Evolutionary conservation across 1,140 invertebrate genomes (phyloP), one percentile per base, ranked within the genome.

Genomic region (Venturia canescens): DNA sequence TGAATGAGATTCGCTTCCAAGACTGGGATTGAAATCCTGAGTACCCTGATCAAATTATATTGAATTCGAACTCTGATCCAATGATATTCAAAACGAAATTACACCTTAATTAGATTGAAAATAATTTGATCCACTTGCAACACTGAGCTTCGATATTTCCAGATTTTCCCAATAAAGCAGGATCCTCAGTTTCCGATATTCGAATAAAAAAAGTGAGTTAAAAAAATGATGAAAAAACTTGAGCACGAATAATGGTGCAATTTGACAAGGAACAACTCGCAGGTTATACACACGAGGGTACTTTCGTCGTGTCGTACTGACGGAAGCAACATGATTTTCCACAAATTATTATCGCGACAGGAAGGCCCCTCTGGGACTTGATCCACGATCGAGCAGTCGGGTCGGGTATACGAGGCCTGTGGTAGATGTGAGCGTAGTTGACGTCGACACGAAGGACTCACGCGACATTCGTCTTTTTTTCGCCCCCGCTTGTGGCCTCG

Each of bases 311-410:
- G 74, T 75, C 50, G 74, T 29, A 27, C 13, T 76, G 53, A 23
- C 38, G 50, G 74, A 76, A 27, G 50, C 53, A 29, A 76, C 74
- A 76, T 76, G 74, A 76, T 76, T 76, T 76, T 76, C 74, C 53
- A 76, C 74, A 76, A 76, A 76, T 76, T 76, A 76, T 76, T 76
- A 76, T 76, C 50, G 74, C 53, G 11, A 21, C 53, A n/a, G 74
- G 74, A 29, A 60, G 74, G 21, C 16, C 16, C 66, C 66, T 31
- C 16, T 57, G 74, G 74, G 74, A 76, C 29, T 4, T 38, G 74
- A 48, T 31, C 48, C 71, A 26, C 48, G 71, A 74, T 74, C 44
- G 71, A 74, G 27, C 48, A 34, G 27, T 76, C 74, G 53, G n/a
- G 29, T 16, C 29, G 27, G 31, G 29, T 15, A n/a, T 4, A 69